Conservation (phyloP, 2,888 invertebrate genomes). For the Micropterix aruncella region DNA sequence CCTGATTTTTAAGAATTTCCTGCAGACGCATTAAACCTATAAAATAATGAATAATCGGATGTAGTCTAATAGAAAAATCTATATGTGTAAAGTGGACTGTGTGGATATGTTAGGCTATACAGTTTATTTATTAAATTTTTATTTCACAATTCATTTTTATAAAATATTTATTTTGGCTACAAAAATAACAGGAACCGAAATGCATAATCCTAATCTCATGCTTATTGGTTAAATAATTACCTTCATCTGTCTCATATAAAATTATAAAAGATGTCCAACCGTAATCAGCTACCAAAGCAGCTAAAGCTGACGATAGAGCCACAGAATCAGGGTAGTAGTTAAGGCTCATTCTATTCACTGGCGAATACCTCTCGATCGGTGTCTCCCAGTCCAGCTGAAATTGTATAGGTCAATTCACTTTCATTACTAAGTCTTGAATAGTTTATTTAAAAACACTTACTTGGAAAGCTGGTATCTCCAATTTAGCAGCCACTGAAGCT, state of each 20-base stretch:
- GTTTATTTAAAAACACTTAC: too few species aligned
- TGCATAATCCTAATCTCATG: too few species aligned
- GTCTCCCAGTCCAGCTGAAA: not conserved
- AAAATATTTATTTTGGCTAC: too few species aligned
- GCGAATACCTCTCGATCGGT: slow-evolving; percentile 7
- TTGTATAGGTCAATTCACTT: too few species aligned
- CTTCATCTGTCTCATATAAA: slow-evolving; percentile 64
- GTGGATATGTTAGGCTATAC: too few species aligned
- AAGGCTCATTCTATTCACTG: slow-evolving; percentile 21
- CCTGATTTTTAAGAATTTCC: slow-evolving; percentile 63
- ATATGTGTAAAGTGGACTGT: too few species aligned
- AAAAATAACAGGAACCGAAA: too few species aligned
- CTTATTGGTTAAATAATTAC: slow-evolving; percentile 31
- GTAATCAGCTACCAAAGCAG: slow-evolving; percentile 51
- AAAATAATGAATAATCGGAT: too few species aligned
- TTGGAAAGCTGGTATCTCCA: not conserved
- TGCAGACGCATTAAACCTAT: slow-evolving; percentile 60
- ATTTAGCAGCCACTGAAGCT: not conserved
- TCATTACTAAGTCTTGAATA: too few species aligned
- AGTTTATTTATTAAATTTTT: too few species aligned
- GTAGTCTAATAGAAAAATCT: too few species aligned
- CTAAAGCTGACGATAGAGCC: slow-evolving; percentile 47
- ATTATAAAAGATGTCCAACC: slow-evolving; percentile 66
- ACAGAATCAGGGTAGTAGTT: slow-evolving; percentile 59
- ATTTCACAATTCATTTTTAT: too few species aligned